These are phyloP conservation scores for Bellardia pandia DNA, from an alignment of 2,888 invertebrate species.

Conservation along the genomic window DNA sequence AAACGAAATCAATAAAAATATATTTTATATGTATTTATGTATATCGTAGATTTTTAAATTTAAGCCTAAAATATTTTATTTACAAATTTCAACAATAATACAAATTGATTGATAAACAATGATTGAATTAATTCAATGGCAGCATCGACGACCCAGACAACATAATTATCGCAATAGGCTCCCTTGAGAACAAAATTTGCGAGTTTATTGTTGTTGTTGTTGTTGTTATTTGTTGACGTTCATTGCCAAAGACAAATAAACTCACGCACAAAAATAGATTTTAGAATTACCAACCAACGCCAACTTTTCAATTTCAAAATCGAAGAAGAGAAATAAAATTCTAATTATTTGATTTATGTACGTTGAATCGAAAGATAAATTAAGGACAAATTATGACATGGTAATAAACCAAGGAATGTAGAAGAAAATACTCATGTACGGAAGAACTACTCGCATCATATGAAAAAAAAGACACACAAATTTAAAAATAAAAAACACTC, in stretches of 20 bases:
- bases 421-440: constrained; percentile 2
- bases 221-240: constrained; percentile 15
- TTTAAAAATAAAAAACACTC: constrained; percentile 43
- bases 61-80: background rate
- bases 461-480: background rate
- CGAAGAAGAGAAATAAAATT: constrained; percentile 29
- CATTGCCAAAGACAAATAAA: constrained; percentile 59
- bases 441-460: background rate
- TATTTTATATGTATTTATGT: constrained; percentile 7
- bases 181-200: constrained; percentile 11
- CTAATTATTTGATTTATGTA: constrained; percentile 49
- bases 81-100: background rate
- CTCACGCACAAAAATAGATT: constrained; percentile 49
- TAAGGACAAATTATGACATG: constrained; percentile 54
- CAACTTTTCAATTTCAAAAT: constrained; percentile 15
- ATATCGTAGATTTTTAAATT: background rate
- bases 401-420: constrained; percentile 27
- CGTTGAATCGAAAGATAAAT: constrained; percentile 23
- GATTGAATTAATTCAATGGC: constrained; percentile 16
- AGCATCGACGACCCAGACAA: constrained; percentile 41
- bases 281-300: constrained; percentile 9
- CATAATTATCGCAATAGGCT: constrained; percentile 36
- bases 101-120: constrained; percentile 14
- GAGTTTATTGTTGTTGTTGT: background rate
- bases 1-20: constrained; percentile 2